phyloP scores from a whole-genome alignment of 2,797 vertebrate genomes.

The Sebastes matsubarae region DNA sequence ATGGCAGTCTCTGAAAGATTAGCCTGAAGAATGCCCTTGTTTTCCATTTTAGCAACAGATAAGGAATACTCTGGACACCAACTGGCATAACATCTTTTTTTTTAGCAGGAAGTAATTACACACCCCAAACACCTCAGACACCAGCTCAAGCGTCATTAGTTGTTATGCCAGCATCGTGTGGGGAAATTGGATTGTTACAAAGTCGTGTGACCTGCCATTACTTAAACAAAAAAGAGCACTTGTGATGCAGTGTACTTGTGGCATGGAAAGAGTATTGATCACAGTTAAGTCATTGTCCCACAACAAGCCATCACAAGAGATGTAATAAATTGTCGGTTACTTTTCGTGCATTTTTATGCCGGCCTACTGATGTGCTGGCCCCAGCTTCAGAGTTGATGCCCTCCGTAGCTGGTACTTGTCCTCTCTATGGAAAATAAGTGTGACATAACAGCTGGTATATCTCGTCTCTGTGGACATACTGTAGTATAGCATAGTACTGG shows the following conservation, averaged over 20 bases:
- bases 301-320: conserved; percentile 71
- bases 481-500: background rate
- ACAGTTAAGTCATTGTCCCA: conserved; percentile 53
- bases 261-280: conserved; percentile 30
- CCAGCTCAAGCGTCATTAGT: conserved; percentile 39
- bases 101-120: conserved; percentile 18
- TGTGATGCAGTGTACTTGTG: conserved; percentile 11
- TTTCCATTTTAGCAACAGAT: background rate
- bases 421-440: conserved; percentile 81
- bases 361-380: conserved; percentile 75
- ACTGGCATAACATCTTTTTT: conserved; percentile 28
- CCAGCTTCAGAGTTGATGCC: conserved; percentile 72
- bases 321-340: conserved; percentile 74
- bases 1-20: background rate
- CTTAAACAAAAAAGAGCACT: conserved; percentile 5
- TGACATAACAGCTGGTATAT: conserved; percentile 65
- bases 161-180: conserved; percentile 29
- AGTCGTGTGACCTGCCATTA: background rate
- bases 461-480: conserved; percentile 29
- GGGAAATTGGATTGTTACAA: background rate
- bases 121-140: conserved; percentile 48
- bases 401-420: conserved; percentile 73
- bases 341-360: conserved; percentile 78
- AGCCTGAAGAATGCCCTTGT: background rate
- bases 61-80: conserved; percentile 3